Evolutionary conservation across 2,797 vertebrate species (phyloP).

Genomic region (Rhyacichthys aspro): DNA sequence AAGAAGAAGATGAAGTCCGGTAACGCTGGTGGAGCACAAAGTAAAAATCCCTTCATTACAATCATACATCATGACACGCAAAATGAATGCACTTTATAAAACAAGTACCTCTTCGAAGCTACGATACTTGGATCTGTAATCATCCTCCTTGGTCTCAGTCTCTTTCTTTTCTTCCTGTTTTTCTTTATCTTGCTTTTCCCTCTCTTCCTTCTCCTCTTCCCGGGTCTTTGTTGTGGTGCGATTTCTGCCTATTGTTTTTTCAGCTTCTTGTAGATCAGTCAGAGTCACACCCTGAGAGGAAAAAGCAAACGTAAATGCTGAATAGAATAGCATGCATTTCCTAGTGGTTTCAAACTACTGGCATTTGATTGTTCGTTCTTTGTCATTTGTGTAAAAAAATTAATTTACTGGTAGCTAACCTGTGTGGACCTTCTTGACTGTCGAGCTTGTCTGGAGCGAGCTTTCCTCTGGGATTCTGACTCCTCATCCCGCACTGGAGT

Average conservation of each 20-base stretch:
- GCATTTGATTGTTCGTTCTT: background rate
- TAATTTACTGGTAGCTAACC: conserved; percentile 69
- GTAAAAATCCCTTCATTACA: too few species aligned
- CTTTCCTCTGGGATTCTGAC: conserved; percentile 98
- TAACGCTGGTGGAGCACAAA: conserved; percentile 80
- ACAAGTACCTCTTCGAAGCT: conserved; percentile 88
- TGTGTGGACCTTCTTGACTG: conserved; percentile 98
- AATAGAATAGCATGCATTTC: too few species aligned
- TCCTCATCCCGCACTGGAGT: conserved; percentile 98
- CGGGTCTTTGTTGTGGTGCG: conserved; percentile 84
- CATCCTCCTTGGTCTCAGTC: conserved; percentile 91
- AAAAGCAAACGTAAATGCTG: too few species aligned
- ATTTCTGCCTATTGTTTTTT: conserved; percentile 95
- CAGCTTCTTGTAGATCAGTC: conserved; percentile 98
- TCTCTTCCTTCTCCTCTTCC: conserved; percentile 96
- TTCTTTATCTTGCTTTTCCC: conserved; percentile 95
- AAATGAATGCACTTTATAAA: too few species aligned
- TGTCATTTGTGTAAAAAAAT: too few species aligned
- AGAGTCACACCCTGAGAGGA: conserved; percentile 89
- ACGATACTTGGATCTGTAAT: conserved; percentile 93
- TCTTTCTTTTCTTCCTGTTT: conserved; percentile 97
- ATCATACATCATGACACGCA: too few species aligned
- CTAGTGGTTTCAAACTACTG: too few species aligned
- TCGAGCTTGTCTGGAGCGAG: conserved; percentile 95
- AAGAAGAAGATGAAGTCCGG: conserved; percentile 81